These are phyloP conservation scores for Bostrychus sinensis DNA, from an alignment of 2,113 vertebrate species.

Conservation along the genomic window DNA sequence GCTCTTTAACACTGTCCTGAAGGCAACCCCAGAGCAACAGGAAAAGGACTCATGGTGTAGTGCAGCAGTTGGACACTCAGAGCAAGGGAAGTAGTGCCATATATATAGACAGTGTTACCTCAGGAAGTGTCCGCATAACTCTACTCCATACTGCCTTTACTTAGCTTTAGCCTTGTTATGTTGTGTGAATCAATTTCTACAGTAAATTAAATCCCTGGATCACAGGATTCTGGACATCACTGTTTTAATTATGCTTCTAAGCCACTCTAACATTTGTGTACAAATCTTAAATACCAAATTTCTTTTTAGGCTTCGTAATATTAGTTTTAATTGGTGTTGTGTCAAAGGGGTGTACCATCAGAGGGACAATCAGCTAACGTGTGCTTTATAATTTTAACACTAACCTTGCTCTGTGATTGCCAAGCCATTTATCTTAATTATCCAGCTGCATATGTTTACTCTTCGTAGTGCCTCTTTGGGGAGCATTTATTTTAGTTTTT, in stretches of 20 bases:
- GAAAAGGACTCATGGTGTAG: conserved; percentile 9
- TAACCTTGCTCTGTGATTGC: neutral
- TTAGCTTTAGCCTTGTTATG: neutral
- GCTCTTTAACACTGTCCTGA: conserved; percentile 29
- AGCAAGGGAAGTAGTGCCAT: neutral
- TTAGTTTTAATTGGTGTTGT: neutral
- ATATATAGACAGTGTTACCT: neutral
- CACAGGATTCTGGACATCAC: too few relatives aligned
- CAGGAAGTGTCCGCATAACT: neutral
- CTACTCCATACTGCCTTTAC: neutral
- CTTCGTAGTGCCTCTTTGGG: neutral
- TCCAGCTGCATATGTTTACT: neutral
- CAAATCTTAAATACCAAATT: neutral
- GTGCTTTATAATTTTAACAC: neutral
- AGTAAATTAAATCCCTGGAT: too few relatives aligned
- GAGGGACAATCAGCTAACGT: neutral
- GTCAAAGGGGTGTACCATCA: neutral
- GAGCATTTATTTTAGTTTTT: neutral
- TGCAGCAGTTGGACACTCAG: neutral
- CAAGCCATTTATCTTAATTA: neutral
- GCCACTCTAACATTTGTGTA: too few relatives aligned
- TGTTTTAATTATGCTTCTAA: too few relatives aligned
- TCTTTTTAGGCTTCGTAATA: neutral
- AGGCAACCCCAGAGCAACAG: conserved; percentile 9
- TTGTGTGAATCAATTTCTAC: neutral